Conservation (phyloP, 1,140 invertebrate genomes). For the Panagrolaimus sp. region DNA sequence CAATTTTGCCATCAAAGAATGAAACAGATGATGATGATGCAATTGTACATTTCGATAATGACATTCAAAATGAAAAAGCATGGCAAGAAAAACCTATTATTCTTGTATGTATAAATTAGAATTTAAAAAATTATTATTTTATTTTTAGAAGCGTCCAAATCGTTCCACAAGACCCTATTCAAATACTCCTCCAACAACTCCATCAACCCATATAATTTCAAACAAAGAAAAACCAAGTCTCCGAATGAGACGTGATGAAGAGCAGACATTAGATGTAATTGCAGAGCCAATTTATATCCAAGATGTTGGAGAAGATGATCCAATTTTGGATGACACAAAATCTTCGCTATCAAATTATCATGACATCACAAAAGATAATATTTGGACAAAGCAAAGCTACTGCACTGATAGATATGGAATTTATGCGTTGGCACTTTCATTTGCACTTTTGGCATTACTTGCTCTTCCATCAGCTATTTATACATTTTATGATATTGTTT, state of each 20-base stretch:
- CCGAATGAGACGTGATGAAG: slow-evolving; percentile 2
- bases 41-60: slow-evolving; percentile 2
- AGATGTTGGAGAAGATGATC: background rate
- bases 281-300: slow-evolving; percentile 2
- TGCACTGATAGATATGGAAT: background rate
- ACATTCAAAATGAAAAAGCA: background rate
- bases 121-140: background rate
- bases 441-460: background rate
- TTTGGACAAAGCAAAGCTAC: background rate
- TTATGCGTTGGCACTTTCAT: background rate
- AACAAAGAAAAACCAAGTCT: background rate
- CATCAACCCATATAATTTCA: background rate
- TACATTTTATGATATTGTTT: background rate
- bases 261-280: background rate
- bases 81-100: background rate
- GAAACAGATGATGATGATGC: background rate
- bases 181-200: background rate
- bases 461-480: background rate
- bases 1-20: background rate
- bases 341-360: background rate
- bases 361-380: background rate
- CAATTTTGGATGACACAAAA: background rate
- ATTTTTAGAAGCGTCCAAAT: background rate
- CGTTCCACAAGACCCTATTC: too few relatives aligned
- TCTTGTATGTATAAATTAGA: background rate